Evolutionary conservation across 2,888 invertebrate species (phyloP).

Genomic region (Drosophila fungiperda): DNA sequence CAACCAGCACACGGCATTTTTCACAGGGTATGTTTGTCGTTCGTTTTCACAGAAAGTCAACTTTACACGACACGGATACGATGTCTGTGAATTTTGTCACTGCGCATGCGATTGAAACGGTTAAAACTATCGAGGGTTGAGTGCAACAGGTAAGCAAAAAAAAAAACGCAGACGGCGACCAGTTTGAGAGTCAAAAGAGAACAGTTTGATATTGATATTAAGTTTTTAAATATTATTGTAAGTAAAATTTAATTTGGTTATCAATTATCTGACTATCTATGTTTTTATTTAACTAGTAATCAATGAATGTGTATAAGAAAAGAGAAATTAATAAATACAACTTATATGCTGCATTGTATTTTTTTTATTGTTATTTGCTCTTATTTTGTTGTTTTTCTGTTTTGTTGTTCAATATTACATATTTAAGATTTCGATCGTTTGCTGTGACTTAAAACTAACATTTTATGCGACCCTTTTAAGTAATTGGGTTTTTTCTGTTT

Average conservation of each 20-base stretch:
- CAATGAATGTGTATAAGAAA: not conserved
- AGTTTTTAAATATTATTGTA: not conserved
- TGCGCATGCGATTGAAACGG: constrained; percentile 52
- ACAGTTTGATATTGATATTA: not conserved
- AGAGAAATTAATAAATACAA: constrained; percentile 33
- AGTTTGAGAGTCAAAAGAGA: not conserved
- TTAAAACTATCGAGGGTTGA: not conserved
- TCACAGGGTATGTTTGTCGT: not conserved
- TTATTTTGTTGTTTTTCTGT: constrained; percentile 36
- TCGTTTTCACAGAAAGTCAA: not conserved
- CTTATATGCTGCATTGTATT: constrained; percentile 45
- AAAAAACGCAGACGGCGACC: not conserved
- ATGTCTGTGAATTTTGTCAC: constrained; percentile 11
- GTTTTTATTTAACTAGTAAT: not conserved
- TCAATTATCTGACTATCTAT: not conserved
- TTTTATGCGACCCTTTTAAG: constrained; percentile 54
- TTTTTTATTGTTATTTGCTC: constrained; percentile 51
- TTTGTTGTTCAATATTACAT: constrained; percentile 67
- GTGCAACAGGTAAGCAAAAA: constrained; percentile 14
- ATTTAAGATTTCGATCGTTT: constrained; percentile 61
- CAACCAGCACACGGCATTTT: constrained; percentile 80
- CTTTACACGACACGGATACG: not conserved
- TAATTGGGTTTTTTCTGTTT: constrained; percentile 17
- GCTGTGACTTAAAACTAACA: constrained; percentile 65
- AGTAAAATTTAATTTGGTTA: not conserved